Conservation (phyloP, 1,140 invertebrate species). For the Bradysia coprophila region DNA sequence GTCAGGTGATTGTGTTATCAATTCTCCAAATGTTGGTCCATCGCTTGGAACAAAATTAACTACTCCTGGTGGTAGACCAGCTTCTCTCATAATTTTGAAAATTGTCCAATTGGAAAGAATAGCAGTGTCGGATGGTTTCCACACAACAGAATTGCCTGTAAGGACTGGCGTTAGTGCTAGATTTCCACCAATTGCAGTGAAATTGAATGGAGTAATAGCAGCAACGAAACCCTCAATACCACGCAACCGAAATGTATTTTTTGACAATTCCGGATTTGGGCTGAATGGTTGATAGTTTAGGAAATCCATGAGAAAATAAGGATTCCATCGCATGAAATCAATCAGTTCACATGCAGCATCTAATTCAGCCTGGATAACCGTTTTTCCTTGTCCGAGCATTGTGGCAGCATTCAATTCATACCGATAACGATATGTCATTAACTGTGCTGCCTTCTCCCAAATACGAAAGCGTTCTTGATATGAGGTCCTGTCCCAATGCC, state of each 20-base stretch:
- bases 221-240: constrained; percentile 96
- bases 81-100: constrained; percentile 83
- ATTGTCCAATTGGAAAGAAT: constrained; percentile 91
- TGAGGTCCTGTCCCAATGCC: constrained; percentile 71
- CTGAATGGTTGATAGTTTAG: constrained; percentile 82
- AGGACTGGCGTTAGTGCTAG: constrained; percentile 88
- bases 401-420: constrained; percentile 88
- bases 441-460: constrained; percentile 71
- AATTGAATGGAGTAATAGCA: constrained; percentile 98
- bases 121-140: constrained; percentile 98
- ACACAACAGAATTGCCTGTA: constrained; percentile 91
- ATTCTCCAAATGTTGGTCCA: constrained; percentile 87
- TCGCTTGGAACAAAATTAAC: constrained; percentile 94
- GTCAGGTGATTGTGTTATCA: constrained; percentile 66
- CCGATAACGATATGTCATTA: constrained; percentile 78
- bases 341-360: constrained; percentile 90
- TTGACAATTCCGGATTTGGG: constrained; percentile 46
- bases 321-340: constrained; percentile 92
- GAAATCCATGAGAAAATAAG: constrained; percentile 74
- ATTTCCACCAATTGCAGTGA: constrained; percentile 98
- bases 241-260: constrained; percentile 74
- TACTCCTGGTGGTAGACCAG: constrained; percentile 84
- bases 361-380: constrained; percentile 92
- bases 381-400: constrained; percentile 96
- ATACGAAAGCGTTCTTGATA: constrained; percentile 59